These are phyloP conservation scores for Seladonia tumulorum DNA, from an alignment of 2,888 invertebrate species.

Conservation along the genomic window DNA sequence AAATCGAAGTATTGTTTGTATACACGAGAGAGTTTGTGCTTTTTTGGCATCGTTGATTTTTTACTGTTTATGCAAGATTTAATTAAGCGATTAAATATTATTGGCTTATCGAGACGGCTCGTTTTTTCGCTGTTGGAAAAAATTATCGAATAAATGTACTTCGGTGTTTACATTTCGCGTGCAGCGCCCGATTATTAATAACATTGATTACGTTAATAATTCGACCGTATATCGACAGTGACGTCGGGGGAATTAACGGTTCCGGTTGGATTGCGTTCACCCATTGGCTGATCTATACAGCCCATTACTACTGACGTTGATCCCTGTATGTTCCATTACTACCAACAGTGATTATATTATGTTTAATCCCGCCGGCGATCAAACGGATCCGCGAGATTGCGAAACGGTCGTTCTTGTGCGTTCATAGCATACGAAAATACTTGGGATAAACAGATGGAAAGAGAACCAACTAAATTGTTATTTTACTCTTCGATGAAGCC, in stretches of 20 bases:
- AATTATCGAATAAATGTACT: neutral
- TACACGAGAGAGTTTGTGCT: neutral
- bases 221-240: neutral
- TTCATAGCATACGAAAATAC: no score
- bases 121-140: neutral
- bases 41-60: no score
- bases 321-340: neutral
- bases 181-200: neutral
- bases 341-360: slow-evolving; percentile 23
- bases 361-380: neutral
- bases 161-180: neutral
- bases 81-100: neutral
- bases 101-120: neutral
- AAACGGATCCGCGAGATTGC: neutral
- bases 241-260: neutral
- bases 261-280: slow-evolving; percentile 17
- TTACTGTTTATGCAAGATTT: no score
- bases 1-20: neutral
- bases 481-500: no score
- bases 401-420: neutral
- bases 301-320: slow-evolving; percentile 41
- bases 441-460: no score
- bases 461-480: no score
- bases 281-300: slow-evolving; percentile 28
- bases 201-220: neutral